A percentile compares a stretch with the other conserved stretches of the same genome.
Conservation (phyloP, 2,797 vertebrate genomes). For the Pantherophis alleghaniensis region DNA sequence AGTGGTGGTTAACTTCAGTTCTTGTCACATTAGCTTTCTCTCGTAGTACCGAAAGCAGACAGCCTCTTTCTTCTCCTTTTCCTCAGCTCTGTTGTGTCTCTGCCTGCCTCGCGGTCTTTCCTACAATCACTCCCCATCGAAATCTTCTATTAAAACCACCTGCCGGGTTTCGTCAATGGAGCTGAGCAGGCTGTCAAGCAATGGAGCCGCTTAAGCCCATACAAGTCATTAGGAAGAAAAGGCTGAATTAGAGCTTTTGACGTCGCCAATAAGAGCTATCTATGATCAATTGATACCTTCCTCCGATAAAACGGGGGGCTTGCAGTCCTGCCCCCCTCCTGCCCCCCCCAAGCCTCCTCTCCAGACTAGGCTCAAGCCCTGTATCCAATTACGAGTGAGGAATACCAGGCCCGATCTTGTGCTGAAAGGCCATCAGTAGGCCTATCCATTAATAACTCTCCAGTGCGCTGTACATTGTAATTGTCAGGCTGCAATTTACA, state of each 20-base stretch:
- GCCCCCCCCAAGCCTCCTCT: not conserved
- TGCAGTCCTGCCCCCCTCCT: slow-evolving; percentile 38
- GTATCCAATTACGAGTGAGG: slow-evolving; percentile 85
- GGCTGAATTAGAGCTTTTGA: slow-evolving; percentile 74
- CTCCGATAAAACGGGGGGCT: slow-evolving; percentile 72
- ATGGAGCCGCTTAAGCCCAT: slow-evolving; percentile 77
- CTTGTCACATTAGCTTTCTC: slow-evolving; percentile 55
- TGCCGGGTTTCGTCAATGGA: slow-evolving; percentile 76
- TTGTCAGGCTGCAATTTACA: slow-evolving; percentile 87
- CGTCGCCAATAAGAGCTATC: slow-evolving; percentile 72
- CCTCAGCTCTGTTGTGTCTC: slow-evolving; percentile 79
- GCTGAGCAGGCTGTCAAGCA: slow-evolving; percentile 71
- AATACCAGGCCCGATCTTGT: slow-evolving; percentile 77
- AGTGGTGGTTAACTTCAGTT: slow-evolving; percentile 50
- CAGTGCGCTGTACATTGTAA: slow-evolving; percentile 86
- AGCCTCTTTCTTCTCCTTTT: slow-evolving; percentile 44
- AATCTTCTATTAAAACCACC: slow-evolving; percentile 83
- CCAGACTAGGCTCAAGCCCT: slow-evolving; percentile 68
- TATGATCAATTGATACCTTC: slow-evolving; percentile 84
- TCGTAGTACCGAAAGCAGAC: slow-evolving; percentile 55
- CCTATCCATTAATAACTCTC: slow-evolving; percentile 87
- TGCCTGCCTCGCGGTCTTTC: slow-evolving; percentile 74
- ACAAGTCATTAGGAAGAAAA: slow-evolving; percentile 78
- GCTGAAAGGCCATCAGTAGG: slow-evolving; percentile 87
- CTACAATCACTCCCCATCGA: slow-evolving; percentile 70